Evolutionary conservation across 2,113 vertebrate species (phyloP).

Genomic region (Erythrocercus mccallii): DNA sequence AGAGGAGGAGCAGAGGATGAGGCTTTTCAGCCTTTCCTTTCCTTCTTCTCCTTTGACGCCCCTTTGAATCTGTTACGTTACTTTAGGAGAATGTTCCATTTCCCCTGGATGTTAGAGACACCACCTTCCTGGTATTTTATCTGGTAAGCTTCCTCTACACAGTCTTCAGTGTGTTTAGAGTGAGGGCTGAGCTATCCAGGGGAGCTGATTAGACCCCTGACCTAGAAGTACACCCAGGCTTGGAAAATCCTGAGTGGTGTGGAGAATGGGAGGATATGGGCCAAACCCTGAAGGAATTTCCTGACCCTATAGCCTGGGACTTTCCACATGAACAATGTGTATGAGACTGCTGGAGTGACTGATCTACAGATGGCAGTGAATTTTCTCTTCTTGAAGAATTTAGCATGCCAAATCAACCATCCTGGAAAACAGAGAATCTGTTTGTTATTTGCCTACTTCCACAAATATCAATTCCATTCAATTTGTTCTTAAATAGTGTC

Average conservation of each 20-base stretch:
- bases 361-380: neutral
- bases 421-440: neutral
- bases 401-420: neutral
- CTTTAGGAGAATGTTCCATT: neutral
- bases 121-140: neutral
- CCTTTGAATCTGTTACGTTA: neutral
- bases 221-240: neutral
- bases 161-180: neutral
- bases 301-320: neutral
- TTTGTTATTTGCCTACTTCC: conserved; percentile 14
- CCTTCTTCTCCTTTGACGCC: neutral
- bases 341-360: neutral
- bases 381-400: neutral
- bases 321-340: neutral
- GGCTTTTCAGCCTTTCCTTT: neutral
- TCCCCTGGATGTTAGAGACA: neutral
- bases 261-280: neutral
- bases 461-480: conserved; percentile 3
- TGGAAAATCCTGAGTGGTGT: neutral
- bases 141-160: neutral
- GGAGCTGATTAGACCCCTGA: neutral
- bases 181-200: neutral
- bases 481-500: neutral
- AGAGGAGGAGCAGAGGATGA: neutral
- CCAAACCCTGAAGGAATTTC: neutral